These are phyloP conservation scores for Basileuterus tristriatus DNA, from an alignment of 2,797 vertebrate genomes.

Conservation along the genomic window DNA sequence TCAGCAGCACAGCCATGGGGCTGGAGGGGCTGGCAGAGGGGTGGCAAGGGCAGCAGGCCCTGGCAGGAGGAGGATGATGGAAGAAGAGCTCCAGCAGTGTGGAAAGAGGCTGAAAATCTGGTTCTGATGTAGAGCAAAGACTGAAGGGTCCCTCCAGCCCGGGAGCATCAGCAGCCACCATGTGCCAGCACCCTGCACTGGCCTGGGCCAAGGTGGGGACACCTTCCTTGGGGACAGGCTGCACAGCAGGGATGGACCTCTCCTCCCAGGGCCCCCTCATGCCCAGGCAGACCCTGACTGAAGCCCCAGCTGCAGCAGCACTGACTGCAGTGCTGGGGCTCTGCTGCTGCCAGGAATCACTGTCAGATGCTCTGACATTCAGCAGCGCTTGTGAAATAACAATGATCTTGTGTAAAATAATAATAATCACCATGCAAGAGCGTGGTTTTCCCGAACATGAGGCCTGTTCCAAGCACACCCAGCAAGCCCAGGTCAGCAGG, in stretches of 20 bases:
- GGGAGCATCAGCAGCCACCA: not conserved
- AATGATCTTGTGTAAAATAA: not conserved
- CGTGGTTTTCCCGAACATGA: accelerated
- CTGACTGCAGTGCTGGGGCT: accelerated
- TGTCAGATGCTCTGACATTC: not conserved
- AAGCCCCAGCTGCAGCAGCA: not conserved
- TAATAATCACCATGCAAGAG: not conserved
- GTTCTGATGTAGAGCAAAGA: not conserved
- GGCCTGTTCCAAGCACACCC: not conserved
- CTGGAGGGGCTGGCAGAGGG: not conserved
- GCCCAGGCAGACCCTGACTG: not conserved
- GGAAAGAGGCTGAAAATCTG: not conserved
- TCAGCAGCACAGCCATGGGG: not conserved
- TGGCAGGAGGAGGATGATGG: not conserved
- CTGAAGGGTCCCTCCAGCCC: not conserved
- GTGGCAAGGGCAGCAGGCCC: not conserved
- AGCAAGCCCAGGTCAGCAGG: conserved; percentile 12
- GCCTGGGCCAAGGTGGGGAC: not conserved
- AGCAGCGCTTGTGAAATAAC: not conserved
- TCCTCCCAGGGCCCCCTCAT: accelerated
- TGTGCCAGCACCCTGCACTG: not conserved
- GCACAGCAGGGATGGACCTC: not conserved
- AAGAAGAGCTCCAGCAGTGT: not conserved
- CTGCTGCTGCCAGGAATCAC: accelerated
- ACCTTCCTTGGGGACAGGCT: not conserved